These are phyloP conservation scores for Falco rusticolus DNA, from an alignment of 2,797 vertebrate species.

Conservation along the genomic window DNA sequence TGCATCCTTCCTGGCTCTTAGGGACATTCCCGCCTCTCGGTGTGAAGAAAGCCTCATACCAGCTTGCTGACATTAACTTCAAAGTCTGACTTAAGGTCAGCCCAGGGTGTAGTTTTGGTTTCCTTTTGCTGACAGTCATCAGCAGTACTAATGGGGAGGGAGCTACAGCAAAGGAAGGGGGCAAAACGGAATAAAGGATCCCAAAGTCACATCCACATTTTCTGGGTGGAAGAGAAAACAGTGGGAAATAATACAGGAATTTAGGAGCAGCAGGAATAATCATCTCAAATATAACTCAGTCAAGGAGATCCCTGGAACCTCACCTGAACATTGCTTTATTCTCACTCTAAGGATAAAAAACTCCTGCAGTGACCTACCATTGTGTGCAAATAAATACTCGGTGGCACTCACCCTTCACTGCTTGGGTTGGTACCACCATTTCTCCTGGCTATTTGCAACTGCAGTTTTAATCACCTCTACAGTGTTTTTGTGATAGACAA, in stretches of 20 bases:
- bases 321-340: background rate
- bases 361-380: background rate
- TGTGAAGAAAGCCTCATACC: background rate
- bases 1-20: background rate
- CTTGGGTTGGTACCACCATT: background rate
- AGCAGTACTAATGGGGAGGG: background rate
- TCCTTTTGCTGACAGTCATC: background rate
- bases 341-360: background rate
- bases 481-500: background rate
- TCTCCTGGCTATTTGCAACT: background rate
- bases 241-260: background rate
- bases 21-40: background rate
- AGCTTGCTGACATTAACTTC: background rate
- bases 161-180: background rate
- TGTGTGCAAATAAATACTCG: accelerated
- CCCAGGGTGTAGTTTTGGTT: background rate
- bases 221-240: background rate
- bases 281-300: background rate
- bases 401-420: background rate
- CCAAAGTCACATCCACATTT: background rate
- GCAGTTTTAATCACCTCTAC: background rate
- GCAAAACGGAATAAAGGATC: background rate
- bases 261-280: background rate
- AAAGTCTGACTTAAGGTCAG: background rate
- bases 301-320: background rate